A percentile compares a stretch with the other conserved stretches of the same genome.
Evolutionary conservation across 2,113 vertebrate species (phyloP).

Genomic region (Hemiprocne comata): DNA sequence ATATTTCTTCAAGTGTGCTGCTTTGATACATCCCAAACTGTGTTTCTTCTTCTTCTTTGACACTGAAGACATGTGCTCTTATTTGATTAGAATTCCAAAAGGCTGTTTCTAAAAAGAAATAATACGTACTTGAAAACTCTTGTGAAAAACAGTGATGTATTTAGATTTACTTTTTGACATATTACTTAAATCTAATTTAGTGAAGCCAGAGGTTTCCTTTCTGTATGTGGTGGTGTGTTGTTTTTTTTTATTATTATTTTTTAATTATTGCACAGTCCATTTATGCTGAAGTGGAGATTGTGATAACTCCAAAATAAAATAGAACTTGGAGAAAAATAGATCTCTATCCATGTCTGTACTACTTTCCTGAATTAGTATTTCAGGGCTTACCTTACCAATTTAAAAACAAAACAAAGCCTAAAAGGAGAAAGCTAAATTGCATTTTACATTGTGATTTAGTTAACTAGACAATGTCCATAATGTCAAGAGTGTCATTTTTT

Average conservation of each 20-base stretch:
- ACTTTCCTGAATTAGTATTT: not conserved
- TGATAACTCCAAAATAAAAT: not conserved
- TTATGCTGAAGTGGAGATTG: not conserved
- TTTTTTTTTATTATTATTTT: not conserved
- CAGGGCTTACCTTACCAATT: not conserved
- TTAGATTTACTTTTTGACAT: not conserved
- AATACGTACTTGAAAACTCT: not conserved
- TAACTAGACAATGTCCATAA: conserved; percentile 34
- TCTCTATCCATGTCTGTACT: not conserved
- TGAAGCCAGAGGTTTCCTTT: not conserved
- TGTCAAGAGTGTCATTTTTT: conserved; percentile 1
- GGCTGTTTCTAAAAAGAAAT: not conserved
- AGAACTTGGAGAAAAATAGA: not conserved
- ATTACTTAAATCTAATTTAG: not conserved
- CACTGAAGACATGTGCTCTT: not conserved
- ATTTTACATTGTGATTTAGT: conserved; percentile 27
- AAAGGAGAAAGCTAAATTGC: not conserved
- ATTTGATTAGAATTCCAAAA: not conserved
- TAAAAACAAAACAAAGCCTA: not conserved
- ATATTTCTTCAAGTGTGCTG: not conserved
- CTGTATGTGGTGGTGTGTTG: not conserved
- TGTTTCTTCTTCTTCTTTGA: not conserved
- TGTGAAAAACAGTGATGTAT: not conserved
- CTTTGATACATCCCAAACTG: not conserved
- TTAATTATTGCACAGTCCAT: not conserved